phyloP scores from a whole-genome alignment of 1,140 invertebrate species.

The Trinorchestia longiramus region DNA sequence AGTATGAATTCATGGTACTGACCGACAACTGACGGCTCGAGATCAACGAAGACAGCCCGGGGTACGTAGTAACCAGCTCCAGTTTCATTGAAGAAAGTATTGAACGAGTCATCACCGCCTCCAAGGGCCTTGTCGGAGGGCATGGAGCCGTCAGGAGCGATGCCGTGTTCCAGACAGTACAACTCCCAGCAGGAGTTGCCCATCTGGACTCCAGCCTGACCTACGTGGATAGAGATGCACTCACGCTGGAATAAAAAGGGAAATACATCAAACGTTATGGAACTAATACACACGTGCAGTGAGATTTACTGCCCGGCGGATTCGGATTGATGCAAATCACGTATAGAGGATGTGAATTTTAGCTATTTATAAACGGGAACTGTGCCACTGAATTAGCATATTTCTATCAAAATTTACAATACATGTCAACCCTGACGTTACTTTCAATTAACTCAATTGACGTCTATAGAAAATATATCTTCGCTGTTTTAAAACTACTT shows the following conservation, averaged over 20 bases:
- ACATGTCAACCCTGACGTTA: background rate
- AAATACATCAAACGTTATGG: background rate
- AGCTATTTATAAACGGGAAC: background rate
- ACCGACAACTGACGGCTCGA: constrained; percentile 72
- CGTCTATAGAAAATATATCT: background rate
- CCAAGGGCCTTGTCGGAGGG: constrained; percentile 67
- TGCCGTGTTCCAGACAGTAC: constrained; percentile 74
- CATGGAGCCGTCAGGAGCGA: constrained; percentile 71
- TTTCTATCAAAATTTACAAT: background rate
- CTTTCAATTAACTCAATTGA: background rate
- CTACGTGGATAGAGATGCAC: constrained; percentile 88
- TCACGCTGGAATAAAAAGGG: constrained; percentile 71
- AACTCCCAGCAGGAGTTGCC: constrained; percentile 77
- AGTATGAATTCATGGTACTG: background rate
- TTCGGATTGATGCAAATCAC: background rate
- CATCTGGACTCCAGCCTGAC: constrained; percentile 86
- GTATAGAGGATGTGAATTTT: background rate
- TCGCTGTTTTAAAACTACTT: background rate
- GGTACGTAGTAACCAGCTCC: constrained; percentile 72
- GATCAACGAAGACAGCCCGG: constrained; percentile 73
- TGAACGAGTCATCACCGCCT: constrained; percentile 70
- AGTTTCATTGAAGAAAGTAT: constrained; percentile 68
- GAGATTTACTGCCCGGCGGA: no score
- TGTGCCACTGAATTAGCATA: no score
- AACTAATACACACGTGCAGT: background rate